Base-by-base conservation (phyloP, 1,140 invertebrate genomes). In the Caenorhabditis inopinata region DNA sequence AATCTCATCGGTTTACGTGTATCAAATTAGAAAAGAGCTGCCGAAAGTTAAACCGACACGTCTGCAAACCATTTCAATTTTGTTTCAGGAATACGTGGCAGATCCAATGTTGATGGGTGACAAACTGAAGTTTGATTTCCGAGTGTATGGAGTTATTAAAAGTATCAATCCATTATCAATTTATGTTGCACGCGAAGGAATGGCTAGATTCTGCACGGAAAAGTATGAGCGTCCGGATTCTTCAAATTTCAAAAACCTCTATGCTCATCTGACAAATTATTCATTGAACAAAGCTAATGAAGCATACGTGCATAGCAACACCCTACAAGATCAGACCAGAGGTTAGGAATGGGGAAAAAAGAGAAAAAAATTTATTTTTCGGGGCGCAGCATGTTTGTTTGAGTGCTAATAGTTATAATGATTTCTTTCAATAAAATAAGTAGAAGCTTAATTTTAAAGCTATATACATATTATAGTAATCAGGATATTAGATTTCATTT, bases 211-310 rank as follows among this genome's bases (percentile, higher is more conserved):
- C 84, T 90, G 90, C 47, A 91, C 90, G 2, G 81, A 90, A 46
- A 89, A 89, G 45, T 91, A 91, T 81, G 51, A 74, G 21, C 80
- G 77, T 53, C 88, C 88, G 21, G 85, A 84, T 16, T 58, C 84
- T 16, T 73, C 76, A 18, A 91, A 91, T 78, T 83, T 90, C 27
- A 84, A 87, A 74, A 89, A 91, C 78, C 84, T 89, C 3, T 91
- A 87, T 81, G 89, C 90, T 85, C 90, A 91, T 86, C 85, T 91
- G 76, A 91, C 90, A 18, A 91, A 91, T 83, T 91, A 91, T 83
- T 91, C 90, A 0, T 83, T 91, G 45, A 91, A 91, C 79, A 91
- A 91, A 82, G 83, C 85, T 45, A 90, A 89, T 84, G 83, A 83
- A n/a, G 85, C 85, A 16, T 91, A 91, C 82, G 87, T 90, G 48